phyloP scores from a whole-genome alignment of 2,113 vertebrate genomes.

The Daubentonia madagascariensis region DNA sequence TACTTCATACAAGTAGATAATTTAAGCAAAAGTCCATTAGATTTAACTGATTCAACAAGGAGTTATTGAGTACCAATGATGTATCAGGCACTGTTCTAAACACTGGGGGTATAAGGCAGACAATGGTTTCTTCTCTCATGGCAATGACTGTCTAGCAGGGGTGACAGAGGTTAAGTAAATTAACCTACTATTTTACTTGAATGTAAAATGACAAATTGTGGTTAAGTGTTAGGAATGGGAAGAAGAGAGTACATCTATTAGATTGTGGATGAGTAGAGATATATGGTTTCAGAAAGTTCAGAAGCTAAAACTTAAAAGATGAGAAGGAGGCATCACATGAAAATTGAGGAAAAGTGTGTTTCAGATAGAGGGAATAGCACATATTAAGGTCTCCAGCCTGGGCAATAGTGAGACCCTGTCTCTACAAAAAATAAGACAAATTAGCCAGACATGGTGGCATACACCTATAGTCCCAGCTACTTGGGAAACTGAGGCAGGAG shows the following conservation, averaged over 20 bases:
- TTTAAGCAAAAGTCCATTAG: not conserved
- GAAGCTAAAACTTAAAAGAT: not conserved
- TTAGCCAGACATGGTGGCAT: no score
- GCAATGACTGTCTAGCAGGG: not conserved
- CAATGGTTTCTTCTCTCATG: not conserved
- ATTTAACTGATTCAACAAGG: slow-evolving; percentile 6
- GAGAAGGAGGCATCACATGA: not conserved
- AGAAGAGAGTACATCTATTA: not conserved
- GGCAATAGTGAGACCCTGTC: no score
- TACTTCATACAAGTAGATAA: not conserved
- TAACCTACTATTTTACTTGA: not conserved
- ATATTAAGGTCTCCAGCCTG: not conserved
- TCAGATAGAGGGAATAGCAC: not conserved
- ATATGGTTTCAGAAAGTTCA: not conserved
- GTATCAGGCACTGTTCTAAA: not conserved
- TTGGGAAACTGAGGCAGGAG: no score
- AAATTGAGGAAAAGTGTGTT: not conserved
- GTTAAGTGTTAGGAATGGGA: not conserved
- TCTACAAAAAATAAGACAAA: no score
- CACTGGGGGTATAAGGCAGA: not conserved
- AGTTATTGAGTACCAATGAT: not conserved
- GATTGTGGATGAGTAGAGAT: not conserved
- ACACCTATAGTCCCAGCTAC: no score
- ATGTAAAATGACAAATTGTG: not conserved
- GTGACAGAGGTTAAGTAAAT: not conserved